These are phyloP conservation scores for Spinus olivaceus DNA, from an alignment of 2,797 vertebrate genomes.

Conservation along the genomic window DNA sequence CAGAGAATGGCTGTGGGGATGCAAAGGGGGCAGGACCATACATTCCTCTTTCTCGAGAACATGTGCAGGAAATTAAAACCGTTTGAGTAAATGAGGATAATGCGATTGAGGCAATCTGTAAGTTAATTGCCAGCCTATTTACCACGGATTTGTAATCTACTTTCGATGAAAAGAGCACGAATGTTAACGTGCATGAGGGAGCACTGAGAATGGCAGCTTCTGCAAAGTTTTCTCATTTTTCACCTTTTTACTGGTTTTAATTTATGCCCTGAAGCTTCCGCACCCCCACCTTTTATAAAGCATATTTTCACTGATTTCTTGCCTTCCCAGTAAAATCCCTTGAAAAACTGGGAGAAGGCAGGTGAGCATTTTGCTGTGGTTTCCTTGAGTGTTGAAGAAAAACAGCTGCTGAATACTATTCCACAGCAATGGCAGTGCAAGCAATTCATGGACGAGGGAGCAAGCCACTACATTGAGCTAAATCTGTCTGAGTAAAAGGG, in stretches of 20 bases:
- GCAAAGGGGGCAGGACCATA: not conserved
- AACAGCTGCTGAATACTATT: not conserved
- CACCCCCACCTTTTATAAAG: not conserved
- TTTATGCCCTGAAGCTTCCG: not conserved
- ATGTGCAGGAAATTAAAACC: not conserved
- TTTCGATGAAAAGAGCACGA: not conserved
- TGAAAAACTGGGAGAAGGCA: not conserved
- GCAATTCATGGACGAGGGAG: rapidly evolving
- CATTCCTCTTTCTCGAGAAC: not conserved
- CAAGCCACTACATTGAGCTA: not conserved
- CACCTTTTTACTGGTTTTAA: not conserved
- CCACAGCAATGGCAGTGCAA: not conserved
- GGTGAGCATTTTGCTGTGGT: rapidly evolving
- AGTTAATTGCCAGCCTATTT: not conserved
- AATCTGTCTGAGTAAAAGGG: not conserved
- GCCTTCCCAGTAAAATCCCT: not conserved
- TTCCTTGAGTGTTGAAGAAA: not conserved
- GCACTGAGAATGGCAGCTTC: rapidly evolving
- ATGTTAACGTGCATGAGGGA: rapidly evolving
- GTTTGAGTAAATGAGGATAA: not conserved
- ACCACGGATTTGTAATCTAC: not conserved
- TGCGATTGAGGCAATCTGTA: not conserved
- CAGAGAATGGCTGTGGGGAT: not conserved
- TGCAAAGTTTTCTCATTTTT: not conserved
- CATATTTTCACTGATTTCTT: not conserved